Conservation (phyloP, 2,888 invertebrate species). For the Dasysyrphus albostriatus region DNA sequence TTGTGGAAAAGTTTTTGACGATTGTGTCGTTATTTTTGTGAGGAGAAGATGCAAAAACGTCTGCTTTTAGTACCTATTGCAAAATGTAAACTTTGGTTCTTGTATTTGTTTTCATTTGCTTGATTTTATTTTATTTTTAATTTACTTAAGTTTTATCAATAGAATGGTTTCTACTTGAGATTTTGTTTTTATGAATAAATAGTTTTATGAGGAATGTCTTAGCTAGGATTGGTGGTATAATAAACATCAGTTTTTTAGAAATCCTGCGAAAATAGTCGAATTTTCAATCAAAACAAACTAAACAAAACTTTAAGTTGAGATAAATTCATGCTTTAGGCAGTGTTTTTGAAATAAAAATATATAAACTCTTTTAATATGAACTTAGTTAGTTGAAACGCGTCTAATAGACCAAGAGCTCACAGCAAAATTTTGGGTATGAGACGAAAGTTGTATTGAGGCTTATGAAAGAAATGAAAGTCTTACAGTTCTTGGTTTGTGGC, state of each 20-base stretch:
- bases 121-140: not conserved
- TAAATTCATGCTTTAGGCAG: no score
- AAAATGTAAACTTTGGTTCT: conserved; percentile 9
- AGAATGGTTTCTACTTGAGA: not conserved
- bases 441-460: no score
- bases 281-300: not conserved
- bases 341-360: no score
- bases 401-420: no score
- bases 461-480: no score
- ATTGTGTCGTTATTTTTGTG: not conserved
- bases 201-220: not conserved
- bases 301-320: not conserved
- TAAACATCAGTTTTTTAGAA: not conserved
- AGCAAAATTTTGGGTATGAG: no score
- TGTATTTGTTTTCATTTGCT: not conserved
- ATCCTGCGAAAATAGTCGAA: not conserved
- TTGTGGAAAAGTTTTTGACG: conserved; percentile 37
- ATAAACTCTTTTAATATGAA: no score
- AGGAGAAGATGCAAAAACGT: conserved; percentile 1
- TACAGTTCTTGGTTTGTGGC: no score
- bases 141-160: not conserved
- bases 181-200: not conserved
- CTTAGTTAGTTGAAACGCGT: no score
- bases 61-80: not conserved
- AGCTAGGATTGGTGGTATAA: not conserved